These are phyloP conservation scores for Sisyra terminalis DNA, from an alignment of 2,888 invertebrate species.

Conservation along the genomic window DNA sequence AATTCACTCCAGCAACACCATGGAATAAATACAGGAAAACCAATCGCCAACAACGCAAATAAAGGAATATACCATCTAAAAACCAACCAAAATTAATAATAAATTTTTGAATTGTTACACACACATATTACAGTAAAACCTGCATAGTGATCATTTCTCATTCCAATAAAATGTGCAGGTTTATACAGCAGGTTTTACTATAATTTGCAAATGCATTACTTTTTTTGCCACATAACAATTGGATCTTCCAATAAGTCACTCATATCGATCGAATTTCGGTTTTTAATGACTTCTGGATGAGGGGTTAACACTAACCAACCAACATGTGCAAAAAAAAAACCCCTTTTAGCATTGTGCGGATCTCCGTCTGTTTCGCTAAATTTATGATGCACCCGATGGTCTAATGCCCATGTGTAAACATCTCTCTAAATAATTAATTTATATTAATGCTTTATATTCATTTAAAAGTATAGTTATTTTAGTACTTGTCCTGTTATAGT, in stretches of 20 bases:
- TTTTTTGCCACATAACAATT: slow-evolving; percentile 61
- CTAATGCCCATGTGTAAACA: slow-evolving; percentile 73
- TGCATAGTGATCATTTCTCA: neutral
- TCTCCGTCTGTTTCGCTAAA: slow-evolving; percentile 77
- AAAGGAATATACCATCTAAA: slow-evolving; percentile 51
- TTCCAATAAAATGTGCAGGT: neutral
- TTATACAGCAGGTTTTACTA: neutral
- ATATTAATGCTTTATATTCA: neutral
- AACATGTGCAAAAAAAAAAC: slow-evolving; percentile 83
- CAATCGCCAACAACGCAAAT: slow-evolving; percentile 49
- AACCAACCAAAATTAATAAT: slow-evolving; percentile 12
- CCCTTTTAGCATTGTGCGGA: slow-evolving; percentile 67
- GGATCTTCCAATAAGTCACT: slow-evolving; percentile 54
- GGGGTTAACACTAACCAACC: slow-evolving; percentile 82
- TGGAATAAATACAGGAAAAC: slow-evolving; percentile 59
- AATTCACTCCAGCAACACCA: slow-evolving; percentile 72
- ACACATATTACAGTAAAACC: no score
- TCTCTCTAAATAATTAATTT: slow-evolving; percentile 40
- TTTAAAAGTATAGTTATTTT: neutral
- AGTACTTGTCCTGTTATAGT: slow-evolving; percentile 65
- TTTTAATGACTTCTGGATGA: slow-evolving; percentile 58
- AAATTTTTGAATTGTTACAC: no score
- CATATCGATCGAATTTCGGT: slow-evolving; percentile 48
- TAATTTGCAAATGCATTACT: slow-evolving; percentile 22
- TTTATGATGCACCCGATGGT: slow-evolving; percentile 80